A percentile compares a stretch with the other conserved stretches of the same genome.
These are phyloP conservation scores for Eulemur rubriventer DNA, from an alignment of 2,797 vertebrate species.

Conservation along the genomic window DNA sequence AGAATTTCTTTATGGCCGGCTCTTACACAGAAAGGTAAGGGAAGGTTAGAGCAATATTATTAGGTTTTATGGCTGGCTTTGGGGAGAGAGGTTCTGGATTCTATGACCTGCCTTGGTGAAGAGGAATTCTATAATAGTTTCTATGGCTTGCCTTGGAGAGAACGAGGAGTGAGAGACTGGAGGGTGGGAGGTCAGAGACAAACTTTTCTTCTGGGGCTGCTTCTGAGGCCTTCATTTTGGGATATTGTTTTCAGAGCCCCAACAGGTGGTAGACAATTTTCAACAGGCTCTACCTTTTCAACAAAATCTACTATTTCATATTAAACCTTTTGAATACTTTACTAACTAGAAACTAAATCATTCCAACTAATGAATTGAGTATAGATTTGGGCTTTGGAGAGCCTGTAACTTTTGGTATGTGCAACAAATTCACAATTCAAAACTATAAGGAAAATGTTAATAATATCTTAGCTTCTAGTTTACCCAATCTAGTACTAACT, in stretches of 20 bases:
- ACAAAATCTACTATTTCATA: not conserved
- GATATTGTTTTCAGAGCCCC: not conserved
- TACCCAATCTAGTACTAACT: not conserved
- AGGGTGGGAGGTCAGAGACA: not conserved
- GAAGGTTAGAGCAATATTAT: not conserved
- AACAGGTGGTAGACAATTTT: not conserved
- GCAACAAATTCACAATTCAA: not conserved
- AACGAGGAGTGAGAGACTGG: not conserved
- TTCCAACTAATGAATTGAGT: not conserved
- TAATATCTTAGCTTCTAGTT: not conserved
- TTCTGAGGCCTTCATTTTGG: not conserved
- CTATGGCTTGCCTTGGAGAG: not conserved
- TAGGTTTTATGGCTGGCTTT: not conserved
- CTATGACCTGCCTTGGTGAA: not conserved
- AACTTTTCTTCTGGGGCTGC: not conserved
- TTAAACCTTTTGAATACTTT: not conserved
- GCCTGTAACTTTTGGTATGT: not conserved
- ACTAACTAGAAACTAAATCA: not conserved
- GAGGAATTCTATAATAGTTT: not conserved
- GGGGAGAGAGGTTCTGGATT: not conserved
- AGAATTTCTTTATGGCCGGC: not conserved
- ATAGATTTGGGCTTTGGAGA: not conserved
- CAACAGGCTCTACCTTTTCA: not conserved
- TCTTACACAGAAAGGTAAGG: not conserved
- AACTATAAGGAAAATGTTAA: not conserved